These are phyloP conservation scores for Neotoxoptera formosana DNA, from an alignment of 1,140 invertebrate species.

Conservation along the genomic window DNA sequence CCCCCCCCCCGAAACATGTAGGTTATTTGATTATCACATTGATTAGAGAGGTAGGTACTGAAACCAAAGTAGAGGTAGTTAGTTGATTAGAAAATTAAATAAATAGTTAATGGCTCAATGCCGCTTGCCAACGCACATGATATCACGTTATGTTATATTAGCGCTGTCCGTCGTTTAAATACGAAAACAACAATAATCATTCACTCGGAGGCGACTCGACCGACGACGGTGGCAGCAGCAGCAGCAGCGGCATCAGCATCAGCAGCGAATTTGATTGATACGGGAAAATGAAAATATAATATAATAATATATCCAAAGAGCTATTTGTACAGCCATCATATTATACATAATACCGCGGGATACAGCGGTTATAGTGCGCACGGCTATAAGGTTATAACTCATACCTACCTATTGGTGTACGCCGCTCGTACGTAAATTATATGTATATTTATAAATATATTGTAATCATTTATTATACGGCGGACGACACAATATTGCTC, in stretches of 20 bases:
- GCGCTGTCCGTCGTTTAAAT: not conserved
- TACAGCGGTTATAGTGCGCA: not conserved
- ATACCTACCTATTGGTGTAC: not conserved
- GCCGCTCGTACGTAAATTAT: not conserved
- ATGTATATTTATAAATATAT: not conserved
- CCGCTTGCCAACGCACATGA: not conserved
- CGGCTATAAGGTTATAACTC: not conserved
- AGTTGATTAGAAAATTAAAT: not conserved
- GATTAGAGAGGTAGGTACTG: not conserved
- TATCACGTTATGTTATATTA: not conserved
- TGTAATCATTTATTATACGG: not conserved
- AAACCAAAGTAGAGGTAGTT: not conserved
- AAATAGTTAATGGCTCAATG: not conserved
- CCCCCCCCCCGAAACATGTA: too few species aligned
- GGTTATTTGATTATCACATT: not conserved
- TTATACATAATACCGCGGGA: too few species aligned
- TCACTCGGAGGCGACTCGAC: not conserved
- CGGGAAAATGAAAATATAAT: not conserved
- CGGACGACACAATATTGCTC: not conserved
- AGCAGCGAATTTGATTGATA: constrained; percentile 26
- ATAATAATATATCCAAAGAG: not conserved
- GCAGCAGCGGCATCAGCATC: not conserved
- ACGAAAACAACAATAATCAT: not conserved
- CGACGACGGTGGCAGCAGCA: not conserved
- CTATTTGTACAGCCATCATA: not conserved